Conservation (phyloP, 2,113 vertebrate genomes). For the Anseranas semipalmata region DNA sequence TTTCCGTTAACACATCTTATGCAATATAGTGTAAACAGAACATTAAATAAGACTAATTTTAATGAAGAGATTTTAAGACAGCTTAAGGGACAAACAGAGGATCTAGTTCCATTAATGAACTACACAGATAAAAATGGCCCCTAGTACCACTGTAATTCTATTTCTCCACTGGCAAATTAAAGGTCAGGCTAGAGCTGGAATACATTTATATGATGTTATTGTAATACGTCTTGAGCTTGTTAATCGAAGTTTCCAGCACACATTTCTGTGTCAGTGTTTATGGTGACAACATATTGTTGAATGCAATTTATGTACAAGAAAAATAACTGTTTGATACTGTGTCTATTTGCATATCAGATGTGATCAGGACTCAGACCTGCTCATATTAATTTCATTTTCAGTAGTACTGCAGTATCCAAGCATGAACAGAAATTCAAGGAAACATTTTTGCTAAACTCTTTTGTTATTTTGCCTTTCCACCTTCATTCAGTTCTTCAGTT, state of each 20-base stretch:
- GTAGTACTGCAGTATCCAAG: not conserved
- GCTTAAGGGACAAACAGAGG: not conserved
- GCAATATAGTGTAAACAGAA: not conserved
- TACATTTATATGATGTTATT: not conserved
- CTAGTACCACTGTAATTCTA: not conserved
- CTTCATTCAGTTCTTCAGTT: not conserved
- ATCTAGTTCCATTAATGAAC: not conserved
- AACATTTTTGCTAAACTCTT: not conserved
- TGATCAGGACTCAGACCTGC: not conserved
- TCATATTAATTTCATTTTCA: not conserved
- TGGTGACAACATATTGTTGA: not conserved
- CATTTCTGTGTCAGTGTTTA: not conserved
- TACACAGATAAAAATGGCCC: not conserved
- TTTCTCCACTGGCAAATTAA: not conserved
- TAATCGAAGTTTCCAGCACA: not conserved
- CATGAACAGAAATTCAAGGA: not conserved
- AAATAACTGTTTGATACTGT: not conserved
- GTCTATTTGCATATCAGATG: not conserved
- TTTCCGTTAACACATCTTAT: not conserved
- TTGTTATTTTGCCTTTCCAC: not conserved
- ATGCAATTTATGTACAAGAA: not conserved
- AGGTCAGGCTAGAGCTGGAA: not conserved
- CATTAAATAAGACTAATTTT: not conserved
- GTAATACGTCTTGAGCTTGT: not conserved
- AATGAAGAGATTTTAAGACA: not conserved